Evolutionary conservation across 1,140 invertebrate genomes (phyloP), one percentile per base, ranked within the genome.

Genomic region (Teleopsis dalmanni): DNA sequence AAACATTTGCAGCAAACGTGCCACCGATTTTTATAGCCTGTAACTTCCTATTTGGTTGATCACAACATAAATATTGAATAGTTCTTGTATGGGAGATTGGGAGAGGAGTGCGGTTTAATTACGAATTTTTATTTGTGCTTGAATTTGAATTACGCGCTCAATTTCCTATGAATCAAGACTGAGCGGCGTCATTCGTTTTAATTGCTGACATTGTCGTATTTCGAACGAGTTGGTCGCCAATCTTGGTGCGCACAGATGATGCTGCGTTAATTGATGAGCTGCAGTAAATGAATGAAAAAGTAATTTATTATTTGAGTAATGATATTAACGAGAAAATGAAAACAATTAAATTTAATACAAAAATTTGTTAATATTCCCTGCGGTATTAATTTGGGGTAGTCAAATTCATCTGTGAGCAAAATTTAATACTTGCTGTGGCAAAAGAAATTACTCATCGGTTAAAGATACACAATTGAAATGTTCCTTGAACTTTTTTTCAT

Each of bases 81-180:
- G 16, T 29, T 29, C 16, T 31, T 21, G 10, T 16, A 16, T 26
- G 23, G 23, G 25, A 31, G 14, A 23, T 44, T 46, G 31, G 33
- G 33, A 23, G 44, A 22, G 29, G 19, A 31, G 27, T 31, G 27
- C 7, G n/a, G 7, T 31, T 9, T 31, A n/a, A 31, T 29, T 43
- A 43, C 31, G 31, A 43, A 43, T 43, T 43, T 43, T 43, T 13
- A 19, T 13, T 43, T 25, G 26, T 25, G 31, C 33, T 35, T 46
- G 29, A 46, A 35, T 34, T 47, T 65, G 59, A 64, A 65, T 65
- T 65, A 65, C 56, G 55, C 62, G 62, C 62, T 55, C 58, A 65
- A 65, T 65, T 65, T 65, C 62, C 62, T 54, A 51, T 59, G 62
- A 65, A 65, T 65, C 50, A 57, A 54, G 50, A 46, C 41, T 47